Conservation (phyloP, 2,888 invertebrate genomes). For the Lepidocyrtinus sp. region DNA sequence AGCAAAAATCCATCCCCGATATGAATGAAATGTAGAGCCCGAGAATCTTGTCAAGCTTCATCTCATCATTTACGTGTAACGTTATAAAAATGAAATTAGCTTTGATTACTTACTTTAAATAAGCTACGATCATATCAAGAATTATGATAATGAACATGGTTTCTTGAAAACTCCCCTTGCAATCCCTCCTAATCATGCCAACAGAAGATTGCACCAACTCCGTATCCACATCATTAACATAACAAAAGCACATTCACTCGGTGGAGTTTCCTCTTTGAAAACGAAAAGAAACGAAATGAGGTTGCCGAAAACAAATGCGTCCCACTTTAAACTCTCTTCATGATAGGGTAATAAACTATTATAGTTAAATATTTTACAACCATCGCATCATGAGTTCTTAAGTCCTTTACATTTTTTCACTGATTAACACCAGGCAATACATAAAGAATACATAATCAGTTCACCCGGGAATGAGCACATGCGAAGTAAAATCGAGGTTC, state of each 20-base stretch:
- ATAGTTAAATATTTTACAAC: background rate
- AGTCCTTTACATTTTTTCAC: no score
- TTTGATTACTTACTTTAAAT: no score
- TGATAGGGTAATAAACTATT: background rate
- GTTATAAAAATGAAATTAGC: background rate
- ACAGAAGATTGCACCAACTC: background rate
- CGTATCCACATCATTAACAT: background rate
- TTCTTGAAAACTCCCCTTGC: background rate
- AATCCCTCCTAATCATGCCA: background rate
- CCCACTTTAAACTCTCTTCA: conserved; percentile 27
- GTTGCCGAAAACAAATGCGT: conserved; percentile 44
- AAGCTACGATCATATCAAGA: background rate
- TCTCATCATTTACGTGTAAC: background rate
- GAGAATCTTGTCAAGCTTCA: background rate
- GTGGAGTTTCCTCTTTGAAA: background rate
- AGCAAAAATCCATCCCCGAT: background rate
- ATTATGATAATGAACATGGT: background rate
- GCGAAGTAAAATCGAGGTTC: background rate
- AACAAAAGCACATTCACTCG: background rate
- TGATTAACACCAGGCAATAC: no score
- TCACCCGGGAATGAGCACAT: conserved; percentile 19
- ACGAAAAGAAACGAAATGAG: conserved; percentile 28
- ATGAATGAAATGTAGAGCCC: no score
- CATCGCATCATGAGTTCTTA: no score
- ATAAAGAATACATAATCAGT: no score